A percentile compares a stretch with the other conserved stretches of the same genome.
phyloP scores from a whole-genome alignment of 2,113 vertebrate genomes.

The Tricholaema leucomelas region DNA sequence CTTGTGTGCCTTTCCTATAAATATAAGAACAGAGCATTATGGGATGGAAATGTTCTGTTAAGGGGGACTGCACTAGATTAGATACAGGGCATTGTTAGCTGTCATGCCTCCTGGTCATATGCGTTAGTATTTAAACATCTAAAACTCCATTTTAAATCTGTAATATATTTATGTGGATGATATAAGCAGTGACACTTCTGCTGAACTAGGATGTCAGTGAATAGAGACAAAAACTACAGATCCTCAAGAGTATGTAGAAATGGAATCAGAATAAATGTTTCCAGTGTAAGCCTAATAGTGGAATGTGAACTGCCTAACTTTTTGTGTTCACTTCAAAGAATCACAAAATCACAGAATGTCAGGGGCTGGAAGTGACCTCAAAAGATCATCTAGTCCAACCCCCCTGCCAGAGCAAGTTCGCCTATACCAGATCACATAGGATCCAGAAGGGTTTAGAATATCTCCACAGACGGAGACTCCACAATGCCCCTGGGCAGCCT shows the following conservation, averaged over 20 bases:
- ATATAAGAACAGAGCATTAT: not conserved
- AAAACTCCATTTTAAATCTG: not conserved
- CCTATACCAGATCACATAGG: too few relatives aligned
- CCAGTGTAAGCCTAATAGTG: not conserved
- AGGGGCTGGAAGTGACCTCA: too few relatives aligned
- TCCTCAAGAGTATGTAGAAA: not conserved
- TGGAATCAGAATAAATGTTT: not conserved
- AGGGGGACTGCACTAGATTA: accelerated
- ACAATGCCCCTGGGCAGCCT: too few relatives aligned
- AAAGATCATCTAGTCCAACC: too few relatives aligned
- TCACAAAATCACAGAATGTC: too few relatives aligned
- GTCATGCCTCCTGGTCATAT: not conserved
- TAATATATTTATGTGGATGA: not conserved
- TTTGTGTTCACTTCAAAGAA: not conserved
- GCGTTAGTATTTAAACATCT: not conserved
- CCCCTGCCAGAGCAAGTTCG: too few relatives aligned
- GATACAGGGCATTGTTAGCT: accelerated
- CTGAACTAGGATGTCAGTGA: not conserved
- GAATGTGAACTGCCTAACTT: not conserved
- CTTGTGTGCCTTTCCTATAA: not conserved
- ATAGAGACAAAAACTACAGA: not conserved
- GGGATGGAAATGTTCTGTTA: not conserved
- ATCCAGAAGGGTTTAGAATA: too few relatives aligned
- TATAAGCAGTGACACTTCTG: not conserved
- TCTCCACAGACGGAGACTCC: too few relatives aligned